Evolutionary conservation across 2,797 vertebrate genomes (phyloP).

Genomic region (Etheostoma nigrum): DNA sequence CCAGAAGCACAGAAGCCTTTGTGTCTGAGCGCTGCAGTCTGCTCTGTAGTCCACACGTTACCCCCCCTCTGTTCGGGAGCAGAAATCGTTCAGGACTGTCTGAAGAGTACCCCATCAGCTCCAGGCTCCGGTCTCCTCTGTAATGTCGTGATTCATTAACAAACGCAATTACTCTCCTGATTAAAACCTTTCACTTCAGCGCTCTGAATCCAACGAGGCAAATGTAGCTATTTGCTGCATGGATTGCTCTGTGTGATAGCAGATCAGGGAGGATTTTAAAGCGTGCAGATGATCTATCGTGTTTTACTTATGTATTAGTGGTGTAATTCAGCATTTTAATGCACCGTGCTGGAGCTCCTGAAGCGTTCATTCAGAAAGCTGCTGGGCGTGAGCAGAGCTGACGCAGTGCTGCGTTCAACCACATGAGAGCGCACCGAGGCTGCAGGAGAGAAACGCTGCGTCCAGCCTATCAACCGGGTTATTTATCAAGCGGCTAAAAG

Average conservation of each 20-base stretch:
- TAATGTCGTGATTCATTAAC: constrained; percentile 68
- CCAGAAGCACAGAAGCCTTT: constrained; percentile 9
- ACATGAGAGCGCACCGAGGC: constrained; percentile 64
- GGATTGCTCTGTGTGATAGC: constrained; percentile 57
- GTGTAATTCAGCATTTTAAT: constrained; percentile 53
- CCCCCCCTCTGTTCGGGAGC: constrained; percentile 42
- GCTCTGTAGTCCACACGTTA: constrained; percentile 60
- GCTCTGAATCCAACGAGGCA: constrained; percentile 50
- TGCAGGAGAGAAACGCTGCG: constrained; percentile 17
- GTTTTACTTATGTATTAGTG: constrained; percentile 58
- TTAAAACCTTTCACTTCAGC: constrained; percentile 65
- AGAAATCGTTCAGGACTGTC: constrained; percentile 48
- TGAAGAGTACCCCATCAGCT: constrained; percentile 55
- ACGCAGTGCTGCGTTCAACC: constrained; percentile 44
- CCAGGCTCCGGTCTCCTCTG: constrained; percentile 39
- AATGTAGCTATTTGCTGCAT: constrained; percentile 72
- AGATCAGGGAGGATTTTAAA: constrained; percentile 47
- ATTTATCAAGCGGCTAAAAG: neutral
- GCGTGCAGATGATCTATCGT: constrained; percentile 55
- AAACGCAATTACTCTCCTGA: constrained; percentile 68
- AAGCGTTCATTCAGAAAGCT: constrained; percentile 20
- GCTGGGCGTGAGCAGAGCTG: neutral
- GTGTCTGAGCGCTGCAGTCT: constrained; percentile 40
- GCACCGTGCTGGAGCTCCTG: constrained; percentile 26
- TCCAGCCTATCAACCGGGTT: too few species aligned